Evolutionary conservation across 2,113 vertebrate species (phyloP), one percentile per base, ranked within the genome.

Genomic region (Pygoscelis antarcticus): DNA sequence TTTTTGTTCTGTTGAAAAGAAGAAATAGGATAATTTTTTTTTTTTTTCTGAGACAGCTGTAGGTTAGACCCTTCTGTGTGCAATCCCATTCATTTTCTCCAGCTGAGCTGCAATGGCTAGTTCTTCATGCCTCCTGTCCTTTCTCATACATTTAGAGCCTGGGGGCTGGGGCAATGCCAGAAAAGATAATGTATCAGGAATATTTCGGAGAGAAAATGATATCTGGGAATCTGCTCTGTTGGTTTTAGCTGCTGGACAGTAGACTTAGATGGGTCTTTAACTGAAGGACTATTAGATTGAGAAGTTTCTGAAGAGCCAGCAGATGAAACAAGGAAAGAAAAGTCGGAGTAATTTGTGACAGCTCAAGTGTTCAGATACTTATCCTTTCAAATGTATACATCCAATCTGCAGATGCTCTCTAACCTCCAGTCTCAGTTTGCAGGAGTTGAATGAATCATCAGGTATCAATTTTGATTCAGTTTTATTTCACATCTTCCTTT

Each of bases 121-220:
- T 25, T 85, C 20, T 14, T 85, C 11, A 15, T 32, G 16, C 4
- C 6, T 83, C 16, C 9, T 58, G 16, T 75, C 16, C 8, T 72
- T 66, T 64, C 75, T 71, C 22, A 61, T 27, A 30, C 3, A 30
- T 40, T 82, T 23, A 87, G 3, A 61, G 12, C 29, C 38, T 40
- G 51, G 22, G 11, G 16, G 30, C 18, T 70, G 13, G 2, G 6
- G 3, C 2, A 0, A 4, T 54, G 16, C 10, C 51, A 75, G 42
- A 71, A 65, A 81, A 83, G 4, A 36, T 46, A 74, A 36, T 58
- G 91, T 91, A 47, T 55, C 19, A 68, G n/a, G 38, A 60, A 49
- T 78, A 57, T 7, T 25, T 7, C 11, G 19, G 25, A n/a, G 16
- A 72, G 16, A 47, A 61, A 72, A 26, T 29, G 0, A 6, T 44